A percentile compares a stretch with the other conserved stretches of the same genome.
phyloP scores from a whole-genome alignment of 2,113 vertebrate species.

The Tupaia chinensis region DNA sequence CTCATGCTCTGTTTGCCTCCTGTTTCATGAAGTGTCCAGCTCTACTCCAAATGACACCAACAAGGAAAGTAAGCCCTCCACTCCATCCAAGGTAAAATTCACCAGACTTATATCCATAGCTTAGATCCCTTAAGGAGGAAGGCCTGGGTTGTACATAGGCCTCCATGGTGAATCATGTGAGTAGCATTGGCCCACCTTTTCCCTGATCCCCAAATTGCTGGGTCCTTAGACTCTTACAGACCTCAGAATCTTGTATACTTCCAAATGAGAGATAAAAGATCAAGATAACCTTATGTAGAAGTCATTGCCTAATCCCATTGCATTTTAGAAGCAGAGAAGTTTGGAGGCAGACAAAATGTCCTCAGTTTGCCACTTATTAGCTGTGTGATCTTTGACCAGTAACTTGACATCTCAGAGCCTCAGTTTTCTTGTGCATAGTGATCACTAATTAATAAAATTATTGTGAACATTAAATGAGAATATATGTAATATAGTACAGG shows the following conservation, averaged over 20 bases:
- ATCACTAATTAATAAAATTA: slow-evolving; percentile 23
- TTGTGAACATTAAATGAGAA: slow-evolving; percentile 34
- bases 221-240: background rate
- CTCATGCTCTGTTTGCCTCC: background rate
- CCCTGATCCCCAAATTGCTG: background rate
- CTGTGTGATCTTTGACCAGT: slow-evolving; percentile 36
- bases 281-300: background rate
- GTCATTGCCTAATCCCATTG: background rate
- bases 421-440: slow-evolving; percentile 22
- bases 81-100: background rate
- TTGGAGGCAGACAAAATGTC: background rate
- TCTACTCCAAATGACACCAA: background rate
- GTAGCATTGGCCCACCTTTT: background rate
- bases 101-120: background rate
- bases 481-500: background rate
- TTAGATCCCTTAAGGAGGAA: background rate
- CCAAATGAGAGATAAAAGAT: background rate
- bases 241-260: background rate
- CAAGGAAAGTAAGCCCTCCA: background rate
- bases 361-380: background rate
- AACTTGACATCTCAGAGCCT: background rate
- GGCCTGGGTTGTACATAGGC: background rate
- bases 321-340: slow-evolving; percentile 41
- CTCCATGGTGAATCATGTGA: background rate
- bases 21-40: background rate